Evolutionary conservation across 2,113 vertebrate genomes (phyloP).

Genomic region (Rhipidura dahli): DNA sequence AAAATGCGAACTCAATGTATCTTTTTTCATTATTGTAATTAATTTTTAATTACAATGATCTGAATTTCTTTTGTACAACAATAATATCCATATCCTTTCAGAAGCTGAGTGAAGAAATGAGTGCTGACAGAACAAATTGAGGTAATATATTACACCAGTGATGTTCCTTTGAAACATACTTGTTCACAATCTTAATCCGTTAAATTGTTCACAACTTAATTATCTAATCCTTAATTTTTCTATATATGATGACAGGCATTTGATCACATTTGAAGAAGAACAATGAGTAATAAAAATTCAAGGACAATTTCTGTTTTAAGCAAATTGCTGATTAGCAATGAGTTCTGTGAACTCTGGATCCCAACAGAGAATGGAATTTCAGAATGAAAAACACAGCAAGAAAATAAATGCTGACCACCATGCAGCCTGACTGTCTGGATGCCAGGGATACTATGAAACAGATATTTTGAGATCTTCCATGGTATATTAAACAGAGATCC

Average conservation of each 20-base stretch:
- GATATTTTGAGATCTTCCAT: background rate
- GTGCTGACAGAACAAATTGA: background rate
- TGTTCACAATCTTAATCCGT: background rate
- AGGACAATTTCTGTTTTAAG: background rate
- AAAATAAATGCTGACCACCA: background rate
- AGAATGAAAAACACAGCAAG: background rate
- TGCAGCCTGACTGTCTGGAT: background rate
- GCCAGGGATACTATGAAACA: background rate
- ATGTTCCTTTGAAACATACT: background rate
- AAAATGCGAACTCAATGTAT: background rate
- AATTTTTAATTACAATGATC: background rate
- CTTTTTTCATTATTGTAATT: background rate
- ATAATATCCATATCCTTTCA: background rate
- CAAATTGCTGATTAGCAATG: background rate
- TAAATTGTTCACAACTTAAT: too few relatives aligned
- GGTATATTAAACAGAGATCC: background rate
- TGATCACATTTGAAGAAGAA: background rate
- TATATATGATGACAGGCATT: background rate
- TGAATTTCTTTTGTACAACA: background rate
- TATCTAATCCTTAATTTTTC: background rate
- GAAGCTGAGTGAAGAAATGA: background rate
- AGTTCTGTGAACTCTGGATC: background rate
- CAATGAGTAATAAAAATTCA: background rate
- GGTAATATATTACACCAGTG: background rate
- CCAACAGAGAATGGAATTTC: background rate